Conservation (phyloP, 92 coral and sea anemone species). For the Umimayanthus chanpuru region DNA sequence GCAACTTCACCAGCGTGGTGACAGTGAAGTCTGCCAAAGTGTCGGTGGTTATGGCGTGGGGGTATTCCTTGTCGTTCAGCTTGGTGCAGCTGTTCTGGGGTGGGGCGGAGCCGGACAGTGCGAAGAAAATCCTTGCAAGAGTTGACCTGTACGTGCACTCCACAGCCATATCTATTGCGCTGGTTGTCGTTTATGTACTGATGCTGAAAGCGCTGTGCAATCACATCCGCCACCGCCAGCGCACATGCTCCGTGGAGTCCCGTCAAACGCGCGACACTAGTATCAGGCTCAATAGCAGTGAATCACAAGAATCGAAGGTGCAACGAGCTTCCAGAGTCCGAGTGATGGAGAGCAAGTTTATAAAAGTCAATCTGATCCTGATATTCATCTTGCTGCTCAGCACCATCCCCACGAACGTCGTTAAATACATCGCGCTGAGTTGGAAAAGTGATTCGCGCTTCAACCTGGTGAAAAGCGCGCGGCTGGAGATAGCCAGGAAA, state of each 20-base stretch:
- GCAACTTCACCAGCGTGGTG: constrained; percentile 10
- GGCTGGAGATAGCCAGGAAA: constrained; percentile 10
- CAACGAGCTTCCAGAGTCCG: neutral
- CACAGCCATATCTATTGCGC: constrained; percentile 12
- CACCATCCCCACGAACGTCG: constrained; percentile 29
- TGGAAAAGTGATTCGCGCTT: neutral
- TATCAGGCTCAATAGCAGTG: neutral
- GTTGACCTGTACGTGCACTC: constrained; percentile 26
- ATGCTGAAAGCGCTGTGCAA: constrained; percentile 18
- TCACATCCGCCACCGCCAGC: constrained; percentile 21
- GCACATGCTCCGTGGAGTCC: neutral
- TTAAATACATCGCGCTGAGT: constrained; percentile 5
- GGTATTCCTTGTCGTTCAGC: constrained; percentile 28
- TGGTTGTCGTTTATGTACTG: neutral
- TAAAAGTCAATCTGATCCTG: constrained; percentile 13
- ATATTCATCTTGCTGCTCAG: constrained; percentile 5
- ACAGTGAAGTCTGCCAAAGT: constrained; percentile 2
- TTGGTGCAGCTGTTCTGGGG: constrained; percentile 8
- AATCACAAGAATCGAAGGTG: neutral
- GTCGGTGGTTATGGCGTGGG: constrained; percentile 21
- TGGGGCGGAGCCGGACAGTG: neutral
- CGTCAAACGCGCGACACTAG: neutral
- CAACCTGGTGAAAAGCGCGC: neutral
- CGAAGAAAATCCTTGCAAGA: neutral
- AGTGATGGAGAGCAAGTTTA: constrained; percentile 26